Evolutionary conservation across 2,113 vertebrate species (phyloP), one percentile per base, ranked within the genome.

Genomic region (Corythornis madagascariensis): DNA sequence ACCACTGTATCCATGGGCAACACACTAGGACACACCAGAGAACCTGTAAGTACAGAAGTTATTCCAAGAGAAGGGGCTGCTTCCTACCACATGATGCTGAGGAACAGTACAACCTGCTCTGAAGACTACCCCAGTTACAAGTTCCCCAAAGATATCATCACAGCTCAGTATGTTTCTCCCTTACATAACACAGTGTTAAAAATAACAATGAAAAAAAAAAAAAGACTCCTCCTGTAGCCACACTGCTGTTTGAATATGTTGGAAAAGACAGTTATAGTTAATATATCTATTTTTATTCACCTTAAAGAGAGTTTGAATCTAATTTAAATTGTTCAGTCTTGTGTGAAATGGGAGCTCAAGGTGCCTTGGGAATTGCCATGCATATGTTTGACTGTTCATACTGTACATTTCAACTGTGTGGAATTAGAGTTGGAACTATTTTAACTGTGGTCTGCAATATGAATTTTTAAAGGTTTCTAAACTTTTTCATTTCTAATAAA

Each of bases 401-500:
- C 78, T 86, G 91, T 89, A 92, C 25, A 91, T 71, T 93, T 89
- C 75, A 91, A 86, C 82, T 65, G 81, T 82, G 85, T 93, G 95
- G 96, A 96, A 31, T 72, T 71, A 66, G 20, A 75, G 55, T 33
- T 95, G 65, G 48, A 93, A 85, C 56, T 73, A 80, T 66, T 92
- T 91, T 74, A 96, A 88, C 47, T 89, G 72, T 79, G 80, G 86
- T 91, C 65, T 89, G 25, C n/a, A 50, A 80, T 86, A 94, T 45
- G 43, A n/a, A 84, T 78, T 90, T 94, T 94, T 86, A 93, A 87
- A 93, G 57, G 16, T 76, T 89, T 86, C 61, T 59, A 83, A 90
- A 61, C 77, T 83, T 94, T 81, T 94, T 91, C 24, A 65, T 70
- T 92, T 94, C 90, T 94, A 95, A 94, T 97, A 97, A 97, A 97